Base-by-base conservation (phyloP, 2,888 invertebrate genomes). In the Priocnemis perturbator region DNA sequence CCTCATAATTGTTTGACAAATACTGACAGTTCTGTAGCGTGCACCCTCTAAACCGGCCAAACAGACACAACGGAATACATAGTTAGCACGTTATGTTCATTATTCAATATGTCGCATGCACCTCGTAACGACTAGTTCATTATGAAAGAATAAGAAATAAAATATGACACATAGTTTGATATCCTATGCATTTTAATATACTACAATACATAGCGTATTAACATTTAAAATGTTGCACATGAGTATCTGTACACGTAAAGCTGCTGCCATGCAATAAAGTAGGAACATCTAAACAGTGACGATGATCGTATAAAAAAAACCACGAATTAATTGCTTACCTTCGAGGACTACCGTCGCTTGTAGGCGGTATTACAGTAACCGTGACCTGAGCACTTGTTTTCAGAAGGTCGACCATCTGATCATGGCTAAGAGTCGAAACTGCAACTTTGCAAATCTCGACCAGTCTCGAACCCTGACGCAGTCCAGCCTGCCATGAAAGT, bases 361-460 rank as follows among this genome's bases (percentile, higher is more conserved):
- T 89, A 0, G 97, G 95, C 47, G 95, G 94, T 82, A 96, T 94
- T 67, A 95, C 94, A 68, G 94, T 93, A 45, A 97, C 94, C 52
- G 95, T 95, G 61, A 98, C 97, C 56, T 95, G 94, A 73, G 94
- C 93, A 4, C 97, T 96, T 0, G 97, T 97, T 90, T 97, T 95
- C 69, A 98, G 90, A 77, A 97, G 90, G 89, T 97, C 97, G 44
- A 97, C 96, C 93, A 98, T 96, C 89, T 97, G 96, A 87, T 97
- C 97, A 89, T 97, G 96, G 44, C 94, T 95, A 73, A 98, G 90
- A 0, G 97, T 97, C 3, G 96, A 95, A 30, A 97, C 96, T 37
- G 97, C 96, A 21, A 97, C 95, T 88, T 96, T 95, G 85, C 96
- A 96, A 81, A 96, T 96, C 90, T 98, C 98, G 1, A 98, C 96